These are phyloP conservation scores for Drosophila suboccidentalis DNA, from an alignment of 2,888 invertebrate species.

Conservation along the genomic window DNA sequence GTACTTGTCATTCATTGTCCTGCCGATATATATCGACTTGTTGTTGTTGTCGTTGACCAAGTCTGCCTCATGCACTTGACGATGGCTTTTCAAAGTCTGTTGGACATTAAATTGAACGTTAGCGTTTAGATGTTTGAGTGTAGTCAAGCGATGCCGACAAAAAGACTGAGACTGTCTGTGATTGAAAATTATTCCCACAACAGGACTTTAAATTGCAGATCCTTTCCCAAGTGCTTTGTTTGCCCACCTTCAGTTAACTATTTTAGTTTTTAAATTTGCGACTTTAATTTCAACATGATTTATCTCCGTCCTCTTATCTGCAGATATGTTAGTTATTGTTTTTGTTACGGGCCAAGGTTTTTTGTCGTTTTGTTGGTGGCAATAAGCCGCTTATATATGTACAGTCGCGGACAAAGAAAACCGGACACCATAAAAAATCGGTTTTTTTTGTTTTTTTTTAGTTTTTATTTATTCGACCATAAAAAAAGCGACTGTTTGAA, in stretches of 20 bases:
- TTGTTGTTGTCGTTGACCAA: not conserved
- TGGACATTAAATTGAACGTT: slow-evolving; percentile 66
- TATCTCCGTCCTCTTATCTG: slow-evolving; percentile 14
- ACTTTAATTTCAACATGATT: slow-evolving; percentile 3
- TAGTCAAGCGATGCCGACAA: slow-evolving; percentile 49
- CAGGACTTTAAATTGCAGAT: slow-evolving; percentile 1
- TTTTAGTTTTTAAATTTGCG: slow-evolving; percentile 16
- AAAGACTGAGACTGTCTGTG: slow-evolving; percentile 48
- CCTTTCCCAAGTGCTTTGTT: not conserved
- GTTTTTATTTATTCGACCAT: too few species aligned
- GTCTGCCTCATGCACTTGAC: slow-evolving; percentile 60
- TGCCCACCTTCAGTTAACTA: slow-evolving; percentile 32
- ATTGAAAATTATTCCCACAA: slow-evolving; percentile 68
- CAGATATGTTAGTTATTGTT: slow-evolving; percentile 33
- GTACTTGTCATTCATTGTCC: slow-evolving; percentile 71
- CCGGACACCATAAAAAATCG: too few species aligned
- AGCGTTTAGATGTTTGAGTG: slow-evolving; percentile 72
- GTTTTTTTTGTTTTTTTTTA: too few species aligned
- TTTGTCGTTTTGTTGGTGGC: slow-evolving; percentile 12
- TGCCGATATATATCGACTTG: slow-evolving; percentile 54
- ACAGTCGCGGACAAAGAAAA: too few species aligned
- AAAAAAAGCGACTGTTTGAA: too few species aligned
- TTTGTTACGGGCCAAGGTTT: not conserved
- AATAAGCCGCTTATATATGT: slow-evolving; percentile 69
- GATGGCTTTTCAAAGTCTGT: slow-evolving; percentile 73